Base-by-base conservation (phyloP, 2,113 vertebrate species). In the Phylloscopus trochiloides region DNA sequence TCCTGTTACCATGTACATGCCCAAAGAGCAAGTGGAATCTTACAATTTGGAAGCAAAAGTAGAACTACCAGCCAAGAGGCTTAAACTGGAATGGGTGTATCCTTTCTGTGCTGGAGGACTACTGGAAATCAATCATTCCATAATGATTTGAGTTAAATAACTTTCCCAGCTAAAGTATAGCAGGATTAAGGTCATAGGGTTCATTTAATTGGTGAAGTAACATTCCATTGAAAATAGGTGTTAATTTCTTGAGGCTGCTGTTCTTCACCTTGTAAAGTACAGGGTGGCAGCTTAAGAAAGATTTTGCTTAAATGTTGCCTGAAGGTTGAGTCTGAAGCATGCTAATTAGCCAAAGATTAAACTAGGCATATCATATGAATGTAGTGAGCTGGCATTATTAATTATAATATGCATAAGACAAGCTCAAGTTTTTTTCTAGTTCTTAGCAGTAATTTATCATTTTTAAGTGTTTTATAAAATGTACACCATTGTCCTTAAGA, bases 81-180 rank as follows among this genome's bases (percentile, higher is more conserved):
- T 99, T 94, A 99, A 99, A 94, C 98, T 99, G 97, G 99, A 99
- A 96, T 99, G 99, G 99, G 99, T 99, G 99, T 99, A 99, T 99
- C 99, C 99, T 99, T 99, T 97, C 52, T 73, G 12, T 45, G 63
- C 25, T 78, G 8, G 17, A 63, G 42, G 11, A 73, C 76, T 78
- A 55, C 59, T 31, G 63, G 22, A 80, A 81, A 86, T 55, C 45
- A 47, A 26, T 92, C 3, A 47, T 57, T 42, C 63, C 36, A 59
- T 73, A 54, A 34, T 31, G 34, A 72, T 31, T 68, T 78, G 15
- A n/a, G 86, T 90, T 74, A 82, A 92, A 83, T 78, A 75, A 57
- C 15, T 84, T 86, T 42, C 75, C 0, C 0, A 48, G 61, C 34
- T 84, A 4, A 86, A 92, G 28, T 54, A 32, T 31, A 65, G 28